Base-by-base conservation (phyloP, 2,888 invertebrate species). In the Tortrix viridana region DNA sequence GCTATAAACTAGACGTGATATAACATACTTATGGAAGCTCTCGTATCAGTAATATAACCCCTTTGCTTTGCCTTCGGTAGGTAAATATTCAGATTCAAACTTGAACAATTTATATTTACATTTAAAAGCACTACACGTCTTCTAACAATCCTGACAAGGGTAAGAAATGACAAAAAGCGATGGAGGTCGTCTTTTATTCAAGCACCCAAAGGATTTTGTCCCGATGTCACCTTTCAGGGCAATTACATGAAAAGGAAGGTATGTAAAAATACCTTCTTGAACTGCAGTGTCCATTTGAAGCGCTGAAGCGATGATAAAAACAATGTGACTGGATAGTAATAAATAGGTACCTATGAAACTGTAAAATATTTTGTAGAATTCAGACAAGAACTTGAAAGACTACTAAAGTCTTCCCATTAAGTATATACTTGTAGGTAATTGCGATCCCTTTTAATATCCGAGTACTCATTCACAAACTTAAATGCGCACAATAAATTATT, bases 121-220 rank as follows among this genome's bases (percentile, higher is more conserved):
- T 83, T 74, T 76, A 79, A 75, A 79, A 74, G 74, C 73, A 73
- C 62, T 72, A 71, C 74, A 76, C 74, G 74, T 76, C 71, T 68
- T 68, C 66, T 74, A 69, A 71, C 72, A 70, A 75, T 80, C 81
- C 77, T 83, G 82, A 84, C 74, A 79, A 80, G 83, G 84, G 84
- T 84, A 80, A 69, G 71, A 75, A 76, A 81, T 77, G 80, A 83
- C 79, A 80, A 75, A 74, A 78, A 73, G 68, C 77, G 77, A 80
- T 69, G 71, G 73, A 79, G 83, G 82, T 77, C 81, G 72, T 70
- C 81, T 75, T 79, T 81, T 81, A 79, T 82, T 74, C 71, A 68
- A 52, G 60, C 68, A 72, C 73, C 74, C 74, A 71, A 77, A 81
- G 75, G 73, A 74, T 81, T 75, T 75, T 74, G 77, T 75, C 69